phyloP scores from a whole-genome alignment of 2,113 vertebrate species.

The Psammodynastes pulverulentus region DNA sequence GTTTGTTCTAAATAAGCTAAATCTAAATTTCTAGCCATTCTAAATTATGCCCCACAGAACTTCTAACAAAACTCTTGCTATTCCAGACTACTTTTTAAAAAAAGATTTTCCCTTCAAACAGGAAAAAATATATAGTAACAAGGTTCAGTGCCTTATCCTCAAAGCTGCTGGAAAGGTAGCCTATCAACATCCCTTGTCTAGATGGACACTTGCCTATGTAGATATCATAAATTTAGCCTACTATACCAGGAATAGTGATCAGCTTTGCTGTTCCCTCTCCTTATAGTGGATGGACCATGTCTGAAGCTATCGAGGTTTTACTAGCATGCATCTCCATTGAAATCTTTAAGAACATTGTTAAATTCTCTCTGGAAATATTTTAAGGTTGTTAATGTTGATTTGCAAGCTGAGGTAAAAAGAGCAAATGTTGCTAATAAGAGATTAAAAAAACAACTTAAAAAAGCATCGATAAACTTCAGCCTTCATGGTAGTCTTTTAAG shows the following conservation, averaged over 20 bases:
- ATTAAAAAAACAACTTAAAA: neutral
- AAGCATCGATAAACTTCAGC: neutral
- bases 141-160: neutral
- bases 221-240: neutral
- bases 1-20: neutral
- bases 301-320: neutral
- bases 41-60: neutral
- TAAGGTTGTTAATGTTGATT: neutral
- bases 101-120: neutral
- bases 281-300: neutral
- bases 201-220: neutral
- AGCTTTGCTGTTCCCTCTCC: neutral
- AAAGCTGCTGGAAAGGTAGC: neutral
- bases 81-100: neutral
- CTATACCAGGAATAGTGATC: neutral
- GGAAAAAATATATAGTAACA: neutral
- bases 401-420: neutral
- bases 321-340: neutral
- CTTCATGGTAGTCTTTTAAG: neutral
- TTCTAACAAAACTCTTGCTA: neutral
- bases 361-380: neutral
- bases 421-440: neutral
- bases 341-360: neutral
- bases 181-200: neutral
- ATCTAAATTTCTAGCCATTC: neutral